Evolutionary conservation across 2,797 vertebrate genomes (phyloP), one percentile per base, ranked within the genome.

Genomic region (Phrynocephalus forsythii): DNA sequence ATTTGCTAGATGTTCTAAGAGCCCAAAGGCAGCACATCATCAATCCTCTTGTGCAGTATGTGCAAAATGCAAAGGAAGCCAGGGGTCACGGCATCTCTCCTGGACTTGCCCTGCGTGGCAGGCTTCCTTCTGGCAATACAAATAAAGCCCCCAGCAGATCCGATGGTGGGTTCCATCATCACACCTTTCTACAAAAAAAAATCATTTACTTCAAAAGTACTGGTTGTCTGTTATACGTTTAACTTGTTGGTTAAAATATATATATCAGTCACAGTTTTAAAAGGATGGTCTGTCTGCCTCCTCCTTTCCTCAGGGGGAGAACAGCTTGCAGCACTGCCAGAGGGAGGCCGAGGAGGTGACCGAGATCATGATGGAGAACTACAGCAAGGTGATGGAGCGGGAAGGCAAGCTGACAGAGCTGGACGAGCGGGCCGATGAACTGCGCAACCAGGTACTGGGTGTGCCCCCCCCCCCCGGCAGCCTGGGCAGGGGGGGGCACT

Each of bases 341-440:
- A 87, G 1, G 7, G 90, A 95, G 86, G 93, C 94, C 0, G 95
- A 95, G 0, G 95, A 95, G 68, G 96, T 96, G 93, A 83, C 93
- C 0, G 94, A 94, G 88, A 93, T 97, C 89, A 96, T 97, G 96
- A 81, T 91, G 30, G 91, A 92, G 75, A 97, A 97, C 84, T 83
- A 92, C 1, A 78, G 24, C 11, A 93, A 93, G 82, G 96, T 94
- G 1, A 88, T 96, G 93, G 96, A 97, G 52, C 92, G 96, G 0
- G 96, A 96, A 0, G 95, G 90, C 9, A 95, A 91, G 67, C 94
- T 97, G 56, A 20, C 76, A 0, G 91, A 95, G 6, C 92, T 97
- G 85, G 93, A 96, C 69, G 87, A 88, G 75, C 91, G 96, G 0
- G 96, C 96, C 1, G 92, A 94, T 56, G 91, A 95, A 86, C 95